These are phyloP conservation scores for Euspilapteryx auroguttella DNA, from an alignment of 2,888 invertebrate genomes.

Conservation along the genomic window DNA sequence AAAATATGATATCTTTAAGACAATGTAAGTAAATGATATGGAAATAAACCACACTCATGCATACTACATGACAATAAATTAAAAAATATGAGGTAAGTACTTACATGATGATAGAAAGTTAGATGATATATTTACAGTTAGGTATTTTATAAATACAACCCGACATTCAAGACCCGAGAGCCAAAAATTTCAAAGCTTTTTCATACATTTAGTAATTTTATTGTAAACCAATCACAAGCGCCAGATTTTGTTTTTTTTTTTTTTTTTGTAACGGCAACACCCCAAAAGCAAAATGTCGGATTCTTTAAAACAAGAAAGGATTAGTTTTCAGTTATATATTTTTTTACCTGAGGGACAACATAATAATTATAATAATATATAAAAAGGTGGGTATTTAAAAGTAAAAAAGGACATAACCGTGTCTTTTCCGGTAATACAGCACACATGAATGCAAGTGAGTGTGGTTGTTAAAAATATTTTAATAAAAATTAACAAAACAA, in stretches of 20 bases:
- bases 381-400: no score
- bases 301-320: no score
- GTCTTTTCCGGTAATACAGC: no score
- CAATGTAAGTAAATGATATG: slow-evolving; percentile 3
- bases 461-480: slow-evolving; percentile 43
- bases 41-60: slow-evolving; percentile 56
- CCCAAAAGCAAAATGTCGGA: slow-evolving; percentile 52
- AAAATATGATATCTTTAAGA: no score
- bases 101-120: no score
- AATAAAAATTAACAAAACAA: no score
- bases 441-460: slow-evolving; percentile 60
- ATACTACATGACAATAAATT: slow-evolving; percentile 25
- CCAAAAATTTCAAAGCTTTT: slow-evolving; percentile 24
- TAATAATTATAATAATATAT: no score
- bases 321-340: no score
- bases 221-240: slow-evolving; percentile 60
- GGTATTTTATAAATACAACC: no score
- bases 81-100: slow-evolving; percentile 13
- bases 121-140: no score
- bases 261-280: slow-evolving; percentile 37
- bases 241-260: slow-evolving; percentile 13
- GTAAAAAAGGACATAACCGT: no score
- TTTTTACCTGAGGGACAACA: no score
- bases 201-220: slow-evolving; percentile 34
- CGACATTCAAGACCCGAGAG: slow-evolving; percentile 48